Evolutionary conservation across 2,113 vertebrate species (phyloP), one percentile per base, ranked within the genome.

Genomic region (Chrysochloris asiatica): DNA sequence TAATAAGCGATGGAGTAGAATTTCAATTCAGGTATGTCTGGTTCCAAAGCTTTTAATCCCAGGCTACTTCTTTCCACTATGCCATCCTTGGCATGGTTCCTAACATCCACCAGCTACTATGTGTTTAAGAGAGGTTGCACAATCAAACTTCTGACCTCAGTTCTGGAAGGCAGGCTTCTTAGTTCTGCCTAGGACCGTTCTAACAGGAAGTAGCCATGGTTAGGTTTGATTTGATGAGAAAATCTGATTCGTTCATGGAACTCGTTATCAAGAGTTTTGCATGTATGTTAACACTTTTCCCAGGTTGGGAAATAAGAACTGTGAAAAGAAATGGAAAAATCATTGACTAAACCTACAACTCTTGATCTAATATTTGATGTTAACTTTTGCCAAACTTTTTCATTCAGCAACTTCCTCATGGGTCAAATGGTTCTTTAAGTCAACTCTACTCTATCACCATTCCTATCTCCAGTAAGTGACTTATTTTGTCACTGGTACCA

Each of bases 381-480:
- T 24, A n/a, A 24, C 47, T 36, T 63, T 88, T n/a, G n/a, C 38
- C n/a, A 52, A 84, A 54, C 0, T 0, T 67, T 69, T 73, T 83
- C 21, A 22, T 47, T 36, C 12, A 5, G 38, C 6, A 43, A 1
- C 24, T 26, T 52, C 36, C 47, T 63, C 6, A 8, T 45, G 71
- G n/a, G 50, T 13, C 71, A 86, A 6, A 52, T 8, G 22, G 54
- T 21, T 6, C 11, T 45, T 13, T 6, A 30, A 22, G 8, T 47
- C 19, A 5, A 6, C 33, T 48, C 9, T 24, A 17, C 12, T 1
- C 26, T 0, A 3, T n/a, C 26, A 14, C 24, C 50, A 45, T 1
- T 16, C 5, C 4, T 77, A n/a, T 16, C 4, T 11, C 8, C 30
- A 72, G 2, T 26, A 4, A 2, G 41, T 50, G 33, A 43, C 38